Evolutionary conservation across 2,797 vertebrate genomes (phyloP).

Genomic region (Serranus cabrilla): DNA sequence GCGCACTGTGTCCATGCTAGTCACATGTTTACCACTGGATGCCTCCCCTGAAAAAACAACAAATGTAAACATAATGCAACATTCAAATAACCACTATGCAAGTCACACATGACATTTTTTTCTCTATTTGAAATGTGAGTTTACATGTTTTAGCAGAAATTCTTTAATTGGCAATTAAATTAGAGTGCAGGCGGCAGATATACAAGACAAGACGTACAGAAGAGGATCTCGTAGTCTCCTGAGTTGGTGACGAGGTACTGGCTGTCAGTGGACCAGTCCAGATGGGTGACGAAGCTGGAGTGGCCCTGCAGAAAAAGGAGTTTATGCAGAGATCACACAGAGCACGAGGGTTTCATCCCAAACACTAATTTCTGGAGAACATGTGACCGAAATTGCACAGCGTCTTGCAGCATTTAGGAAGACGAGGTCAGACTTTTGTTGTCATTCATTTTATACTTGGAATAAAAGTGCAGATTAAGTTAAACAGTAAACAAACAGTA

Average conservation of each 20-base stretch:
- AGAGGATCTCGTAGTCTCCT: constrained; percentile 95
- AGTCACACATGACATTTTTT: background rate
- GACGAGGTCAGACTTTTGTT: background rate
- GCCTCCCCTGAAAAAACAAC: constrained; percentile 87
- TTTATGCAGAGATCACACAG: background rate
- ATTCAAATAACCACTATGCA: background rate
- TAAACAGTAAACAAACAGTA: background rate
- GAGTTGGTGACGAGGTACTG: constrained; percentile 93
- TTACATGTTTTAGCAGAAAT: background rate
- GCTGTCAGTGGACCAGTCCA: constrained; percentile 92
- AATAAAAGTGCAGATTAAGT: background rate
- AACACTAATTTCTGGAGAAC: background rate
- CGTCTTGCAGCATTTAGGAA: background rate
- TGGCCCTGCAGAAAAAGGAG: constrained; percentile 87
- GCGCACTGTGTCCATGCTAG: constrained; percentile 86
- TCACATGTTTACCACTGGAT: constrained; percentile 90
- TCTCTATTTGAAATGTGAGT: background rate
- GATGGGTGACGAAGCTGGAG: constrained; percentile 94
- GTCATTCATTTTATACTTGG: background rate
- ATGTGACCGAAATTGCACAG: too few species aligned
- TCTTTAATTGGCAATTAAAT: background rate
- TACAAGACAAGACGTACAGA: constrained; percentile 82
- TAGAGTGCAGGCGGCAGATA: too few species aligned
- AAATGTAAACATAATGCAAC: too few species aligned
- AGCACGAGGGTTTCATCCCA: background rate